Evolutionary conservation across 2,797 vertebrate species (phyloP), one percentile per base, ranked within the genome.

Genomic region (Astyanax mexicanus): DNA sequence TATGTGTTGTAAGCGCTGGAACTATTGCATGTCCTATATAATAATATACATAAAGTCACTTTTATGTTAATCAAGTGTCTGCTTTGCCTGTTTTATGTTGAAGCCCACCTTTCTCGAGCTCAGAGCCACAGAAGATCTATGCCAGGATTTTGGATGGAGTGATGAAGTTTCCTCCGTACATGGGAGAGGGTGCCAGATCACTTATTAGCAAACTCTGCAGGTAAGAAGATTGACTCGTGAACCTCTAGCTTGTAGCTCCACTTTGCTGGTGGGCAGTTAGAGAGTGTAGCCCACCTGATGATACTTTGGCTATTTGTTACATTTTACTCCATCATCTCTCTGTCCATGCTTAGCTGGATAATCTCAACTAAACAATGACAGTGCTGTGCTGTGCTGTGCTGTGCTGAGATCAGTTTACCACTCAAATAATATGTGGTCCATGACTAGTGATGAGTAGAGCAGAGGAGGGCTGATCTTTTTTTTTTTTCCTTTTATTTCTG

Each of bases 91-190:
- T 54, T 35, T 45, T 76, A 9, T 84, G 25, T 35, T 1, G 1
- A 85, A 95, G 94, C 29, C 92, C 95, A 27, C 94, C 93, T 0
- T 96, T 95, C 87, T 94, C 93, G 69, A 94, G 94, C 44, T 88
- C 93, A 0, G 94, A 95, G 67, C 94, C 94, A 4, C 92, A 91
- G 86, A 94, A 92, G 84, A 94, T 94, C 84, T 95, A 95, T 69
- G 85, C 92, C 57, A 94, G 91, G 88, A 95, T 95, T 75, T 68
- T 95, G 85, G 94, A 94, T 0, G 93, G 93, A 1, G 61, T 90
- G 47, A 54, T 94, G 10, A 92, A 91, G 71, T 96, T 90, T 79
- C 94, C 93, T 0, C 88, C 90, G 1, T 93, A 90, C 83, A 40
- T 95, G 74, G 86, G 86, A 1, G 94, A 95, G 42, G 92, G 92